Base-by-base conservation (phyloP, 2,113 vertebrate genomes). In the Sphaerodactylus townsendi region DNA sequence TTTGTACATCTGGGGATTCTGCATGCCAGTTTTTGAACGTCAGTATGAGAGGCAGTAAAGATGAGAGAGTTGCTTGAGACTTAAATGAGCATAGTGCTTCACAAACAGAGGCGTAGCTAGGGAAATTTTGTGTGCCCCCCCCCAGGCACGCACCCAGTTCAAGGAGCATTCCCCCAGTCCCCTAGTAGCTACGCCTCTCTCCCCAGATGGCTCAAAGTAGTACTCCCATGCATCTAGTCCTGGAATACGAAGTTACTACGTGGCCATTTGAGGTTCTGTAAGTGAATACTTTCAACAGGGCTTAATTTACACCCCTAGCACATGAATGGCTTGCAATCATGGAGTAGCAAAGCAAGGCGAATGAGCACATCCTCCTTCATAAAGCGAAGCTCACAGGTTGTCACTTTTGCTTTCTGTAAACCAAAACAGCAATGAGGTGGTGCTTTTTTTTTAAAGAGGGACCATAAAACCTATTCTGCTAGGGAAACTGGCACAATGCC, bases 401-500 rank as follows among this genome's bases (percentile, higher is more conserved):
- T 64, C 17, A 80, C 80, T 70, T 2, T 0, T 41, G 81, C 83
- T 93, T 93, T 90, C 89, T 78, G 86, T 77, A 90, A 91, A 93
- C 90, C 37, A 88, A 92, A 91, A 93, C 23, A 37, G 39, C 28
- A 87, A 72, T 56, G 41, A 91, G 53, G 53, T 56, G 53, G 53
- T 56, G 92, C 50, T 91, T 79, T 50, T 50, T 50, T 50, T 50
- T 50, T 14, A 13, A 50, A 50, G 86, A 89, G 89, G 86, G 71
- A 33, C 8, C 69, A 84, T n/a, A 90, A 88, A 89, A 89, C 92
- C 87, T 88, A 88, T 84, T 92, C 79, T 81, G 50, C 75, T 68
- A 77, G 53, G 78, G 79, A 83, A 88, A 81, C 0, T 65, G 85
- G 87, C 79, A 76, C 2, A 68, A 84, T 19, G 85, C 91, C 91